phyloP scores from a whole-genome alignment of 2,888 invertebrate genomes.

The Nomada ferruginata region DNA sequence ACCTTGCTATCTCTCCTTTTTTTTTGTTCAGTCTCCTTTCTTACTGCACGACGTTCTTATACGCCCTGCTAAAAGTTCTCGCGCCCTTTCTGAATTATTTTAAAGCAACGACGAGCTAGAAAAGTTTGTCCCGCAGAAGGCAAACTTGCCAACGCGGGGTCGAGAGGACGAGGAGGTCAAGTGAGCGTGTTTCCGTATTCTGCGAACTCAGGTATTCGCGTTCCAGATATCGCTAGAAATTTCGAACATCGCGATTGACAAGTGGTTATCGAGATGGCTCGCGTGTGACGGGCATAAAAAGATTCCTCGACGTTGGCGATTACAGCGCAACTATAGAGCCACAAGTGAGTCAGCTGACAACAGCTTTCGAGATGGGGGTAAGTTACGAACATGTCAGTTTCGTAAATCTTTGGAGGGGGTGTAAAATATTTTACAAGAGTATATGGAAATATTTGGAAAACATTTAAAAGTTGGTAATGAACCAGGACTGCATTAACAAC shows the following conservation, averaged over 20 bases:
- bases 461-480: no score
- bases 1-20: background rate
- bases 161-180: constrained; percentile 61
- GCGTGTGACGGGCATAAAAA: no score
- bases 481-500: no score
- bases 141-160: constrained; percentile 31
- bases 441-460: no score
- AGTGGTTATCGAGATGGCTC: background rate
- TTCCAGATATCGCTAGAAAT: constrained; percentile 61
- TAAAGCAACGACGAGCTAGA: constrained; percentile 36
- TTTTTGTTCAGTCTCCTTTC: background rate
- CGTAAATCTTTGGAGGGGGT: no score
- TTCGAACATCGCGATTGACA: constrained; percentile 54
- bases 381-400: no score
- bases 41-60: background rate
- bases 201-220: constrained; percentile 65
- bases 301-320: no score
- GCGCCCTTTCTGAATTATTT: constrained; percentile 68
- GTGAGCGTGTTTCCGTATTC: constrained; percentile 64
- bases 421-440: no score
- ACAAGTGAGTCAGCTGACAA: no score
- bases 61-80: constrained; percentile 49
- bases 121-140: constrained; percentile 39
- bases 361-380: no score
- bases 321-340: no score